Evolutionary conservation across 2,797 vertebrate species (phyloP), one percentile per base, ranked within the genome.

Genomic region (Malurus leucopterus): DNA sequence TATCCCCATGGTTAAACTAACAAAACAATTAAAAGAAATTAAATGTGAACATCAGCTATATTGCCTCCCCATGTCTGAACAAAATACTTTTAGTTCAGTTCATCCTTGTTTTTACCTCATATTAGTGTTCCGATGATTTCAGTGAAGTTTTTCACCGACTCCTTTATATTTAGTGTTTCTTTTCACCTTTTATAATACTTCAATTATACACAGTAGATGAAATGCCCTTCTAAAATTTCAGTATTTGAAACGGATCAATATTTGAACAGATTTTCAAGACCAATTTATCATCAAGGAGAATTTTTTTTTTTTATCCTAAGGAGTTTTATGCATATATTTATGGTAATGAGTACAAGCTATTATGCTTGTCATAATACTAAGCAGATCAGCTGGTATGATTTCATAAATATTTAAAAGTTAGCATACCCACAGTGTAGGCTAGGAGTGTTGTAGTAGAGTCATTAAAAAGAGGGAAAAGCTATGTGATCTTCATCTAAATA

Each of bases 361-460:
- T 85, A 92, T 85, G 61, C 50, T 15, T 75, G 36, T 84, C 70
- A 71, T 70, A 88, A 91, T 72, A 85, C 36, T 75, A 73, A 92
- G n/a, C 74, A 67, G 49, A 89, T 92, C 61, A 76, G 55, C 58
- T 76, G 15, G 36, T 54, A 32, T 61, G 71, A 71, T 84, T 84
- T 72, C 58, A 84, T 88, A 86, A 88, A 91, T 90, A 91, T 93
- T 91, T 90, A 76, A 94, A 68, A 88, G 58, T 41, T 86, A 73
- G 38, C 36, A 84, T 78, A 89, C 49, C 67, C 84, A 85, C 55
- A 63, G 27, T 30, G 26, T 76, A 88, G 22, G 15, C 24, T 58
- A 30, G 32, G 40, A 20, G 6, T 89, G 44, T 65, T 91, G 46
- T 63, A 61, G 23, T 50, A 34, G 23, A 81, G 24, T 49, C 26